Evolutionary conservation across 35 echinoderm and acorn worm genomes (phyloP).

Genomic region (Nesometra sesokonis): DNA sequence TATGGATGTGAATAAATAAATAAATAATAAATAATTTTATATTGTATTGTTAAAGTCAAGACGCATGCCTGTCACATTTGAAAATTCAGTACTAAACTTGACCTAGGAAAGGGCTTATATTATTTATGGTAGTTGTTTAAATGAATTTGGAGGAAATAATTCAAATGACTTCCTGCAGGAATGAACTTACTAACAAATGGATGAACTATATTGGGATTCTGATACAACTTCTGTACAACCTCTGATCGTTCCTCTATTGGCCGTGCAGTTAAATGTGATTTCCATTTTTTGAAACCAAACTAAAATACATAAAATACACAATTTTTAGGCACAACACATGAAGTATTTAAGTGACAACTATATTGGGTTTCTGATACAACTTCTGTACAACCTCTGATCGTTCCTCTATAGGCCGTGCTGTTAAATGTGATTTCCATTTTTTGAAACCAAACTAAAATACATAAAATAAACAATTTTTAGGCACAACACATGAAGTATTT

Average conservation of each 20-base stretch:
- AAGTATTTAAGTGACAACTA: not conserved
- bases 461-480: not conserved
- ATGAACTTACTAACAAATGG: constrained; percentile 39
- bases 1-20: too few species aligned
- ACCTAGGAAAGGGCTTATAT: too few species aligned
- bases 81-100: too few species aligned
- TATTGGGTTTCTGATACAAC: constrained; percentile 37
- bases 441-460: constrained; percentile 83
- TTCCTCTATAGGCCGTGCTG: constrained; percentile 60
- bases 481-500: not conserved
- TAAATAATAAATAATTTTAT: not conserved
- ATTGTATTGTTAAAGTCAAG: too few species aligned
- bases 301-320: constrained; percentile 5
- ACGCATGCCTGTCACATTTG: too few species aligned
- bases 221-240: constrained; percentile 64
- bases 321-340: not conserved
- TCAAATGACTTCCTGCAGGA: too few species aligned
- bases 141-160: too few species aligned
- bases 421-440: constrained; percentile 92
- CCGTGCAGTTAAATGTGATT: constrained; percentile 68
- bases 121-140: too few species aligned
- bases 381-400: constrained; percentile 60
- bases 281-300: constrained; percentile 99
- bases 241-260: constrained; percentile 63
- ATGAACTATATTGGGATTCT: constrained; percentile 21